Conservation (phyloP, 35 echinoderm and acorn worm species). For the Anneissia japonica region DNA sequence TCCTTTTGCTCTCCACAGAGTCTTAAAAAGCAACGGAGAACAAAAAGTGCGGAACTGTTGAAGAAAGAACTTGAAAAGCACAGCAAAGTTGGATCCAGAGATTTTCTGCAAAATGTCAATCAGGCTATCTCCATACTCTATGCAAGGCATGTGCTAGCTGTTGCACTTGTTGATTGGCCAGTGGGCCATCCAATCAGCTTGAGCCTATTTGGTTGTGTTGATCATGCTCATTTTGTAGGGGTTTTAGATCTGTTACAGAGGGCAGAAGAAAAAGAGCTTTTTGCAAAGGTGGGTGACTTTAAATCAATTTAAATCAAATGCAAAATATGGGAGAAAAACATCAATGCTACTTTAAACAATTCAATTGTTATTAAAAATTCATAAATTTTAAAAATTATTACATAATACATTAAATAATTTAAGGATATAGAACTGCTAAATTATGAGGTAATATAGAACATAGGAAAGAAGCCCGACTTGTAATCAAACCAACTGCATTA, state of each 20-base stretch:
- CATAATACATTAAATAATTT: too few species aligned
- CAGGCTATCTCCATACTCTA: constrained; percentile 77
- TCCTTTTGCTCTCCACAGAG: constrained; percentile 29
- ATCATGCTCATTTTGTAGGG: constrained; percentile 65
- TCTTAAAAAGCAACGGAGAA: constrained; percentile 73
- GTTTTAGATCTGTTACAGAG: constrained; percentile 87
- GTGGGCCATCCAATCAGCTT: constrained; percentile 57
- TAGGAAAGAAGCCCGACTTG: too few species aligned
- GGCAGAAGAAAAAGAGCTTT: constrained; percentile 72
- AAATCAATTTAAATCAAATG: background rate
- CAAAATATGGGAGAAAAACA: too few species aligned
- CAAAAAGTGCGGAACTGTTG: constrained; percentile 76
- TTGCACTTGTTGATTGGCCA: constrained; percentile 93
- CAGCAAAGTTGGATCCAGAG: constrained; percentile 73
- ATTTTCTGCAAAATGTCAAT: constrained; percentile 86
- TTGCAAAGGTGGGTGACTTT: constrained; percentile 55
- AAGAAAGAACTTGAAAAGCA: constrained; percentile 91
- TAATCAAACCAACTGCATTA: too few species aligned
- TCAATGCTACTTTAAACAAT: too few species aligned
- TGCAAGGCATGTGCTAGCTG: constrained; percentile 78
- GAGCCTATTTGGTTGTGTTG: constrained; percentile 58
- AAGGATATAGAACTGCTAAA: too few species aligned
- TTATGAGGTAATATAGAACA: too few species aligned
- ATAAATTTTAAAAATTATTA: too few species aligned
- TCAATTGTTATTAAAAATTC: too few species aligned